phyloP scores from a whole-genome alignment of 2,888 invertebrate species.

The Diarsia brunnea region DNA sequence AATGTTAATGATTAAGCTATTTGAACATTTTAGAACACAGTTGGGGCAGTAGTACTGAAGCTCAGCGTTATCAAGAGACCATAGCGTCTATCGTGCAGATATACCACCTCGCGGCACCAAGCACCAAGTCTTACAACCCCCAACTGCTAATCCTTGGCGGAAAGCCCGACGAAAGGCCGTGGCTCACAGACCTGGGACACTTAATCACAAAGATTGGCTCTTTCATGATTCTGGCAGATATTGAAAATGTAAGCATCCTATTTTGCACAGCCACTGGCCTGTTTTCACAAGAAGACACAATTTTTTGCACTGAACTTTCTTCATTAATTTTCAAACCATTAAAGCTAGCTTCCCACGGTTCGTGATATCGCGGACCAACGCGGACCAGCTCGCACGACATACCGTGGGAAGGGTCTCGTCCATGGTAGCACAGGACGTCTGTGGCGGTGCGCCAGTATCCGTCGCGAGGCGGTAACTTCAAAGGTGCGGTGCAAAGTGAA shows the following conservation, averaged over 20 bases:
- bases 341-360: too few species aligned
- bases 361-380: too few species aligned
- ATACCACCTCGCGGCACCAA: slow-evolving; percentile 93
- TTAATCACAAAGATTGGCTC: slow-evolving; percentile 97
- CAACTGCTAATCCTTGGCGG: slow-evolving; percentile 96
- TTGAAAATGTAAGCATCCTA: slow-evolving; percentile 91
- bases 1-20: not conserved
- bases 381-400: too few species aligned
- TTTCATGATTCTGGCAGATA: slow-evolving; percentile 96
- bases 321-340: too few species aligned
- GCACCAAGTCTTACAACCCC: slow-evolving; percentile 98
- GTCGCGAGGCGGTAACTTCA: too few species aligned
- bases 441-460: too few species aligned
- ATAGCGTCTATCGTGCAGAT: slow-evolving; percentile 61
- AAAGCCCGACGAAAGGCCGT: slow-evolving; percentile 95
- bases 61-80: slow-evolving; percentile 93
- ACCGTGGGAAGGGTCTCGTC: too few species aligned
- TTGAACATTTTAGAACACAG: slow-evolving; percentile 93
- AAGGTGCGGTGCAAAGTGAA: too few species aligned
- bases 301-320: not conserved
- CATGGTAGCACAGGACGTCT: too few species aligned
- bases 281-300: not conserved
- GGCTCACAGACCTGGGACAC: slow-evolving; percentile 96
- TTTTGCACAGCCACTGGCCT: not conserved
- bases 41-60: slow-evolving; percentile 99